Conservation (phyloP, 2,888 invertebrate genomes). For the Latheticus oryzae region DNA sequence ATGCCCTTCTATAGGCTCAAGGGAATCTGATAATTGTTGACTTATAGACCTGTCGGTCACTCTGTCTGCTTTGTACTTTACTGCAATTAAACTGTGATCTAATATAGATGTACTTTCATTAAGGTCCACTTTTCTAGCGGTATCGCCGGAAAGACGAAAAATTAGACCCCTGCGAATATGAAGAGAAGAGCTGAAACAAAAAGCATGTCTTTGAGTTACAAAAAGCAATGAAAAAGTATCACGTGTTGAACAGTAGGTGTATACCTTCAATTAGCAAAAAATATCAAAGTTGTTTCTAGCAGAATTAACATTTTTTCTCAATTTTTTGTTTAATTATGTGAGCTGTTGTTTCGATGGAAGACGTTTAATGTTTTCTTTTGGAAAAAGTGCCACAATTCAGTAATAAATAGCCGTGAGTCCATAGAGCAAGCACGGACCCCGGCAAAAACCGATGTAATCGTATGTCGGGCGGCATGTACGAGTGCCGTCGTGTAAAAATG, state of each 20-base stretch:
- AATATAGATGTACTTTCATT: slow-evolving; percentile 55
- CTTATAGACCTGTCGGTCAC: slow-evolving; percentile 62
- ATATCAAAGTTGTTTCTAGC: no score
- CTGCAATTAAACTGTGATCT: slow-evolving; percentile 55
- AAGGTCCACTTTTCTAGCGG: no score
- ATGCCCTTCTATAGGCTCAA: slow-evolving; percentile 51
- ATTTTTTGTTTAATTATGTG: slow-evolving; percentile 24
- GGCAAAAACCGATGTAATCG: slow-evolving; percentile 62
- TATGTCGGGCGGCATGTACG: slow-evolving; percentile 59
- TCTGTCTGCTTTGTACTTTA: slow-evolving; percentile 54
- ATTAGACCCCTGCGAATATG: no score
- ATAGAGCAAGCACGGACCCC: slow-evolving; percentile 50
- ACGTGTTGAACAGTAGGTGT: no score
- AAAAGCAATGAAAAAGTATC: no score
- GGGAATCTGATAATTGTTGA: slow-evolving; percentile 64
- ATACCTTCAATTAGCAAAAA: no score
- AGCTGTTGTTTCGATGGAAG: slow-evolving; percentile 18
- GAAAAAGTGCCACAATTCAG: slow-evolving; percentile 58
- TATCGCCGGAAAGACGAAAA: no score
- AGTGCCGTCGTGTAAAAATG: slow-evolving; percentile 58
- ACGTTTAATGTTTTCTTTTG: slow-evolving; percentile 45
- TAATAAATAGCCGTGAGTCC: slow-evolving; percentile 59
- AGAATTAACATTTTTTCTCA: no score
- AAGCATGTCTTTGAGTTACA: no score
- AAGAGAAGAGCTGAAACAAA: no score